Evolutionary conservation across 1,140 invertebrate species (phyloP).

Genomic region (Drosophila nannoptera): DNA sequence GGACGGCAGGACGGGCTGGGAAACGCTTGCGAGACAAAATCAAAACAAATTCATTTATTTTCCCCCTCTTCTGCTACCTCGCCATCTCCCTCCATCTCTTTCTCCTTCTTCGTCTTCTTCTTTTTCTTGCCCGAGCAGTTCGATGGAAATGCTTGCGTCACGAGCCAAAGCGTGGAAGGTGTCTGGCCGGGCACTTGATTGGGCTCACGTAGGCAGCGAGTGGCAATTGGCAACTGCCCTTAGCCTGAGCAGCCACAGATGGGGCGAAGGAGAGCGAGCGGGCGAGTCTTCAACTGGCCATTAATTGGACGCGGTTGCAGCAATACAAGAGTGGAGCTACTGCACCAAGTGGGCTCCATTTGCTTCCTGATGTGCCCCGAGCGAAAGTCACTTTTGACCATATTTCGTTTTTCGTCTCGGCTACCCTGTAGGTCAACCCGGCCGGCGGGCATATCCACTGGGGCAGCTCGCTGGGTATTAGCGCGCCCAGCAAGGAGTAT

Average conservation of each 20-base stretch:
- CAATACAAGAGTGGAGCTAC: constrained; percentile 1
- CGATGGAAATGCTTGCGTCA: constrained; percentile 60
- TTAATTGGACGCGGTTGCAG: constrained; percentile 44
- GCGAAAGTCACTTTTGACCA: constrained; percentile 25
- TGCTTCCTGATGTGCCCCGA: constrained; percentile 34
- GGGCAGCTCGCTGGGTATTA: no score
- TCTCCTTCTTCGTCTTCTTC: no score
- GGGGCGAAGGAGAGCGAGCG: no score
- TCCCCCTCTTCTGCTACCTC: no score
- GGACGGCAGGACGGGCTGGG: constrained; percentile 22
- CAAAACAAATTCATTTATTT: not conserved
- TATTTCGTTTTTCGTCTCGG: not conserved
- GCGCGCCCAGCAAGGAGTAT: constrained; percentile 3
- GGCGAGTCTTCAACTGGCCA: constrained; percentile 32
- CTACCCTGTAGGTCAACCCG: constrained; percentile 15
- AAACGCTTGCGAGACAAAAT: constrained; percentile 26
- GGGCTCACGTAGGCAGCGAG: constrained; percentile 34
- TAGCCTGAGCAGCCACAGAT: constrained; percentile 15
- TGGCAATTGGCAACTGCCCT: constrained; percentile 26
- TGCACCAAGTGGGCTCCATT: constrained; percentile 4
- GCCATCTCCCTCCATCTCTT: no score
- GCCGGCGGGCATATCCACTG: not conserved
- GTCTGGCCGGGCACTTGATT: constrained; percentile 24
- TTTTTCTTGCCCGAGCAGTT: constrained; percentile 27
- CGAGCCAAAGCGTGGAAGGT: constrained; percentile 29